phyloP scores from a whole-genome alignment of 2,797 vertebrate genomes.

The Bucorvus abyssinicus region DNA sequence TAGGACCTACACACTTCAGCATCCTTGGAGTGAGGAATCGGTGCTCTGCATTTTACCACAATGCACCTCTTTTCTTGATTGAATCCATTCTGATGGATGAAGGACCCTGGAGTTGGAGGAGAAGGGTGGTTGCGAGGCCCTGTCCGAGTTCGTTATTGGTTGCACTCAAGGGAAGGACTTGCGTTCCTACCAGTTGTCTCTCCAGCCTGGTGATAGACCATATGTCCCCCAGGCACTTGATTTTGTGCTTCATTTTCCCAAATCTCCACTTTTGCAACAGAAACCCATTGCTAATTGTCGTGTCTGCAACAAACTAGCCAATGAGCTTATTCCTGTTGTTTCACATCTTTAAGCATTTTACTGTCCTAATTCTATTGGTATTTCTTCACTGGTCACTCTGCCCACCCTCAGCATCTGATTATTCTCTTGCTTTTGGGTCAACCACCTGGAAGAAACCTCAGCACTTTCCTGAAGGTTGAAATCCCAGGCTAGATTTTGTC shows the following conservation, averaged over 20 bases:
- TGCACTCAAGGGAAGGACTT: neutral
- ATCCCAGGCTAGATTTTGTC: neutral
- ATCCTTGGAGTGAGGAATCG: accelerated
- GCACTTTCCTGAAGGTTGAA: neutral
- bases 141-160: neutral
- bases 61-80: neutral
- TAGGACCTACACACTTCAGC: accelerated
- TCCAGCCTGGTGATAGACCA: accelerated
- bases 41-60: accelerated
- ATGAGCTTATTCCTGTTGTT: neutral
- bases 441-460: neutral
- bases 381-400: neutral
- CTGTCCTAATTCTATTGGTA: accelerated
- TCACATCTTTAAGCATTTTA: neutral
- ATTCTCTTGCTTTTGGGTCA: neutral
- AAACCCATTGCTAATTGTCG: neutral
- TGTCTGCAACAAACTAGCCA: neutral
- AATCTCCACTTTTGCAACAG: neutral
- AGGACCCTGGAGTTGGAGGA: neutral
- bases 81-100: neutral
- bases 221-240: neutral
- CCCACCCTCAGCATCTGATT: neutral
- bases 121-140: accelerated
- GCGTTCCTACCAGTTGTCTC: neutral
- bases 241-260: neutral